These are phyloP conservation scores for Luperina testacea DNA, from an alignment of 2,888 invertebrate species.

Conservation along the genomic window DNA sequence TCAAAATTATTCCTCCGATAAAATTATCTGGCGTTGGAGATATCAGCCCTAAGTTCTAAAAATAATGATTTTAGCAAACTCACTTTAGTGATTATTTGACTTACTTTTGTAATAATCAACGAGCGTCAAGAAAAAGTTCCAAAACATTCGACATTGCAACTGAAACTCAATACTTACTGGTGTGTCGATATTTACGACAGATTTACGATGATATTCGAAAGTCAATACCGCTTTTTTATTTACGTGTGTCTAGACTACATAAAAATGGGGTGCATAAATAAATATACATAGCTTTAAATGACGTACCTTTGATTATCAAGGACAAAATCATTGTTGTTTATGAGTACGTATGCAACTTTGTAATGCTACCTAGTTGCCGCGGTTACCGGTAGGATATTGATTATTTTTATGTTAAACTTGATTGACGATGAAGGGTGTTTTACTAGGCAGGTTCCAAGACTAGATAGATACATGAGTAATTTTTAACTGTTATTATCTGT, in stretches of 20 bases:
- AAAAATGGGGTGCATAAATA: constrained; percentile 61
- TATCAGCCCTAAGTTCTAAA: neutral
- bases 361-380: neutral
- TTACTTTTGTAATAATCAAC: neutral
- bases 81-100: neutral
- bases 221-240: constrained; percentile 45
- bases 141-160: constrained; percentile 16
- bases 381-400: constrained; percentile 3
- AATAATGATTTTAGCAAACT: neutral
- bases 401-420: neutral
- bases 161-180: constrained; percentile 8
- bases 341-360: constrained; percentile 14
- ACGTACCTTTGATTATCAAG: constrained; percentile 32
- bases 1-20: too few relatives aligned
- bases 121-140: neutral
- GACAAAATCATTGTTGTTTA: constrained; percentile 27
- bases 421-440: neutral
- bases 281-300: constrained; percentile 30
- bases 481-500: neutral
- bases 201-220: constrained; percentile 30
- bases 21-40: too few relatives aligned
- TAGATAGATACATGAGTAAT: neutral
- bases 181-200: constrained; percentile 28
- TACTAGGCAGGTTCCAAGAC: neutral
- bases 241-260: constrained; percentile 57